Percentiles rank a stretch among this genome's conserved stretches.
Conservation (phyloP, 2,888 invertebrate genomes). For the Lasioglossum morio region DNA sequence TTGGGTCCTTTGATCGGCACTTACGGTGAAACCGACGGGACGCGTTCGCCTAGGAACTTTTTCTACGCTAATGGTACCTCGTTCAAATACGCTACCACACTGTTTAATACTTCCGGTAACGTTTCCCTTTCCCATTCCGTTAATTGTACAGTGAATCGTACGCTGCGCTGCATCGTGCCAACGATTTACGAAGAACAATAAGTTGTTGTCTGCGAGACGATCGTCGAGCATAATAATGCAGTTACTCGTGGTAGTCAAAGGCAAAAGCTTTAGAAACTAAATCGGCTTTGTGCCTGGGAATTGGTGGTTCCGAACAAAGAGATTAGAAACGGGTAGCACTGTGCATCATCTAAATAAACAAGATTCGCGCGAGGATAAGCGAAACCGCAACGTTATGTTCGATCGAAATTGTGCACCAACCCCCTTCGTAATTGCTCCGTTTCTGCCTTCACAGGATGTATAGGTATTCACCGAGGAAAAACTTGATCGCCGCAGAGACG, state of each 20-base stretch:
- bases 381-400: not conserved
- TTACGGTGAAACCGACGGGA: not conserved
- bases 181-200: too few species aligned
- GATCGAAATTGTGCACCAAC: not conserved
- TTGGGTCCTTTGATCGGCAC: not conserved
- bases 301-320: conserved; percentile 21
- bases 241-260: conserved; percentile 22
- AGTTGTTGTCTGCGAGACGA: not conserved
- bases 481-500: not conserved
- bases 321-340: not conserved
- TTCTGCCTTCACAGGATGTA: too few species aligned
- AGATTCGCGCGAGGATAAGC: not conserved
- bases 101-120: too few species aligned
- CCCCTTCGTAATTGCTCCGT: not conserved
- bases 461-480: too few species aligned
- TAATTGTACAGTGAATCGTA: too few species aligned
- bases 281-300: conserved; percentile 20
- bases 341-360: conserved; percentile 8
- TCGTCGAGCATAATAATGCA: not conserved
- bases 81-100: not conserved
- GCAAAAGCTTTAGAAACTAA: conserved; percentile 2
- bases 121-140: too few species aligned
- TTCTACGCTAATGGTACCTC: not conserved
- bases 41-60: not conserved
- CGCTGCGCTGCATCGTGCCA: too few species aligned